Base-by-base conservation (phyloP, 2,888 invertebrate species). In the Eueremaeus valkanovi region DNA sequence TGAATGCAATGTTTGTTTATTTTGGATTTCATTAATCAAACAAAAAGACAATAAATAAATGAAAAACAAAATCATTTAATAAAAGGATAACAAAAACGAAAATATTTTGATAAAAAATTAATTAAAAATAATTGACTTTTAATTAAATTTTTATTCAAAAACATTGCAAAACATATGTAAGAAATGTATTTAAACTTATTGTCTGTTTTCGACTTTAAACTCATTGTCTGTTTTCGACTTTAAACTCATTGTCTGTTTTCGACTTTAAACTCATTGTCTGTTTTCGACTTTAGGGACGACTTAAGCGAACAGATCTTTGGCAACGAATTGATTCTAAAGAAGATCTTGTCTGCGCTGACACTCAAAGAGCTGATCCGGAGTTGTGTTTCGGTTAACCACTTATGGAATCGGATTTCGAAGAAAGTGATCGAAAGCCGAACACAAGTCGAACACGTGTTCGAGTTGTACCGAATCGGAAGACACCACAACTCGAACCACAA, bases 281-380 rank as follows among this genome's bases (percentile, higher is more conserved):
- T 1, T 29, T 29, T 29, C 24, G 16, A 18, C 33, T 27, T 40
- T 24, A 68, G 68, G 68, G 11, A 16, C 24, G 13, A 40, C 13
- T n/a, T 68, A 24, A 3, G 2, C 6, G 40, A 68, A 24, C 68
- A 68, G 27, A 24, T 68, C 6, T 68, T 68, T 13, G 42, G 24
- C 21, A 68, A 68, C 40, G 68, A 68, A 68, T 68, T 68, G 68
- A 68, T 68, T 68, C 6, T 68, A 13, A 42, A 40, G 42, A 68
- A 68, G 42, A 68, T 68, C 16, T 68, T 68, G 24, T 68, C 68
- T 11, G 40, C 13, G 1, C 42, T 68, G 21, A 9, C 68, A 24
- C 16, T 68, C 9, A 68, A 40, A 68, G 21, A 68, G 24, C 40
- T 68, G 68, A 5, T 16, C 5, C 18, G 9, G n/a, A 68, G 24